These are phyloP conservation scores for Manacus vitellinus DNA, from an alignment of 2,113 vertebrate species.

Conservation along the genomic window DNA sequence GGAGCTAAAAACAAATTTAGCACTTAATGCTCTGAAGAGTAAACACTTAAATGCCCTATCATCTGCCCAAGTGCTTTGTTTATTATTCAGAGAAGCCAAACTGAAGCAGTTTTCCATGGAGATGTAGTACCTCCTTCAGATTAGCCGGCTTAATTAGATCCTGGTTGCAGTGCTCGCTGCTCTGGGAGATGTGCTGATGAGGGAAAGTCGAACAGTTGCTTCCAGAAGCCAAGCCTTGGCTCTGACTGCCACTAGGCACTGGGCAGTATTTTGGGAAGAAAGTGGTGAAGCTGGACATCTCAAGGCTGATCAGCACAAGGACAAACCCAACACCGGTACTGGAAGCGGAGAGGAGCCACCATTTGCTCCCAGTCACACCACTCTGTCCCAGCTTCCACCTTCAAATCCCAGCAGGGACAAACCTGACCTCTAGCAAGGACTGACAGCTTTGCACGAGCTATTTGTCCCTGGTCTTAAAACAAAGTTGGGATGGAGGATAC, in stretches of 20 bases:
- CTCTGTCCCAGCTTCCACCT: neutral
- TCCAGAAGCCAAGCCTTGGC: neutral
- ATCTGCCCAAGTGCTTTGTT: conserved; percentile 73
- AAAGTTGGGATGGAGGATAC: neutral
- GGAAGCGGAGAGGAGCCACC: neutral
- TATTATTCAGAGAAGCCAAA: conserved; percentile 66
- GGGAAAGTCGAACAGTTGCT: neutral
- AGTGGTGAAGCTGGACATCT: neutral
- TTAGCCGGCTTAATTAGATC: conserved; percentile 54
- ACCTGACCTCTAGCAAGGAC: neutral
- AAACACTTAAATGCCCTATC: conserved; percentile 67
- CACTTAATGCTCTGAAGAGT: conserved; percentile 67
- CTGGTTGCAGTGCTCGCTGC: neutral
- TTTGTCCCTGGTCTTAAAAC: neutral
- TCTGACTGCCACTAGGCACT: neutral
- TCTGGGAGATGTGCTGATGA: neutral
- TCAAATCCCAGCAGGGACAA: neutral
- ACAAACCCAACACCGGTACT: rapidly evolving
- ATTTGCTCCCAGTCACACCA: rapidly evolving
- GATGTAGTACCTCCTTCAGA: conserved; percentile 65
- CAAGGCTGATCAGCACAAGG: neutral
- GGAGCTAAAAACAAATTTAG: conserved; percentile 67
- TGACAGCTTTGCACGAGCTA: rapidly evolving
- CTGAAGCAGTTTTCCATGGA: conserved; percentile 72
- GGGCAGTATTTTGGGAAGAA: neutral